Percentiles rank a stretch among this genome's conserved stretches.
Conservation (phyloP, 1,140 invertebrate genomes). For the Ylistrum balloti region DNA sequence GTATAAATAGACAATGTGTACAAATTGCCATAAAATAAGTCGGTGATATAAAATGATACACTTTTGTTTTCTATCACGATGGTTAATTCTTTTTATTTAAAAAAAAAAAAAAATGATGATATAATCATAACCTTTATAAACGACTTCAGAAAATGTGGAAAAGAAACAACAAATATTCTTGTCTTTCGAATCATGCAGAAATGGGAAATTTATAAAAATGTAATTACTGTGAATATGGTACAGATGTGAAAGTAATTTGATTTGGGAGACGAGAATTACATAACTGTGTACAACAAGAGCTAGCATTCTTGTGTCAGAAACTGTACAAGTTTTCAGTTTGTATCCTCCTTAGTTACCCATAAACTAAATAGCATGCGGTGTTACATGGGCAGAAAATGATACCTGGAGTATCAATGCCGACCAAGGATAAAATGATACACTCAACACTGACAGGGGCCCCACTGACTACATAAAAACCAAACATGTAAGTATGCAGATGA, state of each 20-base stretch:
- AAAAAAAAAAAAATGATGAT: no score
- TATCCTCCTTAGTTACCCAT: not conserved
- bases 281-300: not conserved
- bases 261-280: not conserved
- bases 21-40: not conserved
- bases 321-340: not conserved
- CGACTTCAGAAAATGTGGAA: not conserved
- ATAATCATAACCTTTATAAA: not conserved
- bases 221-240: not conserved
- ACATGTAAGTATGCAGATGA: slow-evolving; percentile 29
- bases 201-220: slow-evolving; percentile 25
- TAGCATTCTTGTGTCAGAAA: slow-evolving; percentile 1
- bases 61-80: not conserved
- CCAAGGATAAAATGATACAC: slow-evolving; percentile 4
- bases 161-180: not conserved
- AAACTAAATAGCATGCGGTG: slow-evolving; percentile 33
- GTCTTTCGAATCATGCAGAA: not conserved
- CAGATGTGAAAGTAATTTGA: not conserved
- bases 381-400: slow-evolving; percentile 39
- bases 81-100: no score
- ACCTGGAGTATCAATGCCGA: not conserved
- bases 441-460: not conserved
- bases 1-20: not conserved
- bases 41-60: not conserved
- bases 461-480: not conserved